A percentile compares a stretch with the other conserved stretches of the same genome.
Conservation (phyloP, 2,888 invertebrate species). For the Danaus chrysippus region DNA sequence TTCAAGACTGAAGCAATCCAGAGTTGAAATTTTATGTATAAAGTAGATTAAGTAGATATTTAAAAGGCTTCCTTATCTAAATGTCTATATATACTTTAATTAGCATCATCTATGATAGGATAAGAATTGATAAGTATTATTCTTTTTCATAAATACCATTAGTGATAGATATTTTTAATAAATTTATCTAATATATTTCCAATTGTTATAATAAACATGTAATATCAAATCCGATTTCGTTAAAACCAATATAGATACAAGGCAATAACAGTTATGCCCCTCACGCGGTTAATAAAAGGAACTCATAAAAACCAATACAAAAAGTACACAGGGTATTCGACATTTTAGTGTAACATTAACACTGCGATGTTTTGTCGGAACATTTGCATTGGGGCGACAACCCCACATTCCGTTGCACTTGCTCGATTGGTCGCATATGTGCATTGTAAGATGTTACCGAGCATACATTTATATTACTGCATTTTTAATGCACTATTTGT, state of each 20-base stretch:
- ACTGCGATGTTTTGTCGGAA: constrained; percentile 68
- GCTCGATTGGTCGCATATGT: constrained; percentile 13
- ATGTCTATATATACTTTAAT: not conserved
- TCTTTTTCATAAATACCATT: no score
- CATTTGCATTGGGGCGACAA: constrained; percentile 69
- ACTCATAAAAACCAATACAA: constrained; percentile 66
- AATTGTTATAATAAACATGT: no score
- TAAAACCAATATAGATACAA: constrained; percentile 23
- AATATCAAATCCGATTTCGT: not conserved
- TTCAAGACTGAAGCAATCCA: constrained; percentile 43
- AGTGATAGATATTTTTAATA: no score
- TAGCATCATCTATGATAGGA: no score
- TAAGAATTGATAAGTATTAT: no score
- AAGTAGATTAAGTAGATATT: constrained; percentile 25
- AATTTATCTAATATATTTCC: no score
- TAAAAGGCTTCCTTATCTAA: constrained; percentile 16
- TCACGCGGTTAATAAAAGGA: constrained; percentile 57
- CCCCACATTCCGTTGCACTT: constrained; percentile 48
- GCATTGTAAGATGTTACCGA: not conserved
- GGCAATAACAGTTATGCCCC: constrained; percentile 45
- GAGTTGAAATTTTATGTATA: constrained; percentile 32
- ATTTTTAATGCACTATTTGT: constrained; percentile 2
- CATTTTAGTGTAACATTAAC: constrained; percentile 72
- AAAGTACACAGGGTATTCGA: constrained; percentile 55
- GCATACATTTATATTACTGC: constrained; percentile 2